These are phyloP conservation scores for Chironomus riparius DNA, from an alignment of 2,888 invertebrate genomes.

Conservation along the genomic window DNA sequence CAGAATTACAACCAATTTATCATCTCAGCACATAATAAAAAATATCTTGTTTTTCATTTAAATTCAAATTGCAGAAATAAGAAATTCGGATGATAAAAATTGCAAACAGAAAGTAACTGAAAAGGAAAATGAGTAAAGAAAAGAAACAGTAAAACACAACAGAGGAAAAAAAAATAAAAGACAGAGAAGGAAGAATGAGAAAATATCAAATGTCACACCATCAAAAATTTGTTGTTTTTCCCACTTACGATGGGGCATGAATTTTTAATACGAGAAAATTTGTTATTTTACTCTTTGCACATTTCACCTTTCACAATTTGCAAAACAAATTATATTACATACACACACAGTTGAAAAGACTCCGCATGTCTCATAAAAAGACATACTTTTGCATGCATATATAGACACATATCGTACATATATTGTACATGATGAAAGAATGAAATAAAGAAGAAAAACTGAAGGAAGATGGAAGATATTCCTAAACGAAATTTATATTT, in stretches of 20 bases:
- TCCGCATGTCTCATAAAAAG: background rate
- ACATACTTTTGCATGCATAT: background rate
- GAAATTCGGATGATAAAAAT: background rate
- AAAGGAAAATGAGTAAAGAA: too few relatives aligned
- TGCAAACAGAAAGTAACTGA: background rate
- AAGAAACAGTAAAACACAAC: too few relatives aligned
- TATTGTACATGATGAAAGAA: background rate
- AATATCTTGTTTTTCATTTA: background rate
- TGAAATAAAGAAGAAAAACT: background rate
- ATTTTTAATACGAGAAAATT: conserved; percentile 23
- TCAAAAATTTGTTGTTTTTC: background rate
- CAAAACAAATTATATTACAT: conserved; percentile 19
- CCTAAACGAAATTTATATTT: background rate
- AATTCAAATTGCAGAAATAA: conserved; percentile 1
- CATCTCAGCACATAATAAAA: conserved; percentile 1
- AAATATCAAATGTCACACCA: background rate
- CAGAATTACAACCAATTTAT: background rate
- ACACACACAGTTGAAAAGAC: background rate
- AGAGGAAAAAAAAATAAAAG: background rate
- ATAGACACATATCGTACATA: background rate
- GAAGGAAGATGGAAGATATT: background rate
- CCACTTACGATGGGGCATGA: conserved; percentile 4
- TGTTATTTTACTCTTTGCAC: conserved; percentile 14
- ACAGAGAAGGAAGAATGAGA: background rate
- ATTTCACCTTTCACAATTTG: conserved; percentile 25